Evolutionary conservation across 2,113 vertebrate genomes (phyloP), one percentile per base, ranked within the genome.

Genomic region (Lagopus muta): DNA sequence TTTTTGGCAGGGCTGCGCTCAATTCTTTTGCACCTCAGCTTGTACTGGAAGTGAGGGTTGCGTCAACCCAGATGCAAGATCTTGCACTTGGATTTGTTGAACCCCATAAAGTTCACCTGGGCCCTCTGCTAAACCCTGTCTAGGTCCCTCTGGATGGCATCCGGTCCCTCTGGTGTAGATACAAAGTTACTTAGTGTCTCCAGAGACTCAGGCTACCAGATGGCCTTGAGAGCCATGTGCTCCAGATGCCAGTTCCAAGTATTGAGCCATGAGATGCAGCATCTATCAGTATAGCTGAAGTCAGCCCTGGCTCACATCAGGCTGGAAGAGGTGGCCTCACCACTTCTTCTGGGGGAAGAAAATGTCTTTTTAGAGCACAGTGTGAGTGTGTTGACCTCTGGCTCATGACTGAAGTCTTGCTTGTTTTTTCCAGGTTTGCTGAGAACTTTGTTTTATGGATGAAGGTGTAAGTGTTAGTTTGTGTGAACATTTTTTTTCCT

Each of bases 261-360:
- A 3, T 17, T 0, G 1, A 66, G 6, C 50, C 0, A 0, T 12
- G 38, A 18, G 60, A n/a, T 0, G 0, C 47, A 69, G 70, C 12
- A 34, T 8, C 52, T 20, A 14, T 52, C 50, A 52, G 50, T 7
- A 30, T 55, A 55, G 0, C 10, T 61, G 54, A 65, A 71, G 50
- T 52, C 66, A 55, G 58, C 54, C 45, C 40, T 73, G 55, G 18
- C 71, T 61, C 1, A 1, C 13, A 14, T 45, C 67, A 66, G 79
- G 1, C 65, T 95, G 90, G 55, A 62, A 89, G 71, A 85, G 27
- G 30, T 48, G 36, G 66, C 58, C 67, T 92, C 54, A 25, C 10
- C 22, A 64, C 69, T 94, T 79, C 78, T 86, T 88, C 54, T 89
- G 78, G 40, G 62, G n/a, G 40, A 61, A 61, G 65, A 86, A 92